Evolutionary conservation across 2,113 vertebrate species (phyloP).

Genomic region (Rana temporaria): DNA sequence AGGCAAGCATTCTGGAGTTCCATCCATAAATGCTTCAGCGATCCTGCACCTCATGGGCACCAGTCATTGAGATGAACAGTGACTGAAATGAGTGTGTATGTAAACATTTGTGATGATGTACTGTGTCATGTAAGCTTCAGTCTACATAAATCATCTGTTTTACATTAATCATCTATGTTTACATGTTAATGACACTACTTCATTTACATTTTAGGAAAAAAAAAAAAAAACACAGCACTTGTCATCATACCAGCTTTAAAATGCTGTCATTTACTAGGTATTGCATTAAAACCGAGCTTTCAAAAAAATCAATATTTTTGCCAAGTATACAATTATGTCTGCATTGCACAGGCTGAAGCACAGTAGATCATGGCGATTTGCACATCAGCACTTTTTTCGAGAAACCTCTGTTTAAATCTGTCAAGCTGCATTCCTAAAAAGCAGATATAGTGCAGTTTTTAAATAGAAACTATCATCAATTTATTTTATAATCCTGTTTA

Average conservation of each 20-base stretch:
- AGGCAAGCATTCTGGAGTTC: no score
- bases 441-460: conserved; percentile 38
- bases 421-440: conserved; percentile 38
- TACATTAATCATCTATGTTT: no score
- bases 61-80: no score
- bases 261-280: neutral
- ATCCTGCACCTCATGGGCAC: no score
- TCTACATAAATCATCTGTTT: no score
- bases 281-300: neutral
- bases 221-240: no score
- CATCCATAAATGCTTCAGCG: no score
- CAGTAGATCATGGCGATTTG: conserved; percentile 24
- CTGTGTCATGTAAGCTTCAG: no score
- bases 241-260: neutral
- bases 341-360: neutral
- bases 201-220: no score
- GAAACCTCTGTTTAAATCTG: conserved; percentile 28
- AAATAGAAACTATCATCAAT: conserved; percentile 38
- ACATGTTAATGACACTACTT: no score
- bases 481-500: conserved; percentile 46
- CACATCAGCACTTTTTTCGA: conserved; percentile 35
- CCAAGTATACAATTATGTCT: conserved; percentile 19
- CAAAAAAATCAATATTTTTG: neutral
- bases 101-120: no score
- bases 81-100: neutral